A percentile compares a stretch with the other conserved stretches of the same genome.
These are phyloP conservation scores for Holacanthus passer DNA, from an alignment of 2,113 vertebrate species.

Conservation along the genomic window DNA sequence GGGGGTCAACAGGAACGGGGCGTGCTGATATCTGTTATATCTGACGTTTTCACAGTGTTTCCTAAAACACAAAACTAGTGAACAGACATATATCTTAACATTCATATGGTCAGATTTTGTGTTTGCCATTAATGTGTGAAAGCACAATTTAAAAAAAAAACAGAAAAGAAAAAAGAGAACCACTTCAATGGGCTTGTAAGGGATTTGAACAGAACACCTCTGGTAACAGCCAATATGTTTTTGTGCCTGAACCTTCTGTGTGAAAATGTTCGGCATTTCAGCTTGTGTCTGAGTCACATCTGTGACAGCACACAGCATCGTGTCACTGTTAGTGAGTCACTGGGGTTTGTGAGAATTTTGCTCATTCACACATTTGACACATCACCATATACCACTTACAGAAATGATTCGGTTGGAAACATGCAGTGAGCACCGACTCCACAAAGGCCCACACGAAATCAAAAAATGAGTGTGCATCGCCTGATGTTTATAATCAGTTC, in stretches of 20 bases:
- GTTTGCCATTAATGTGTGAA: background rate
- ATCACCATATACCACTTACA: constrained; percentile 25
- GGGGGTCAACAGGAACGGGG: background rate
- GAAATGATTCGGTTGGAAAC: constrained; percentile 30
- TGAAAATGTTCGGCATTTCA: constrained; percentile 28
- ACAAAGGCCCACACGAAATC: background rate
- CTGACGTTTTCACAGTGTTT: background rate
- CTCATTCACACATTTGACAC: constrained; percentile 48
- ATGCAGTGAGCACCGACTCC: background rate
- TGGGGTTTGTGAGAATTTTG: constrained; percentile 39
- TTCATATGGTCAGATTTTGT: background rate
- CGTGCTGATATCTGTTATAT: background rate
- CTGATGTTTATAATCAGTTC: background rate
- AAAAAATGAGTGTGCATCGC: background rate
- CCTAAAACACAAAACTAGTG: background rate
- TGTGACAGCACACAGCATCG: constrained; percentile 57
- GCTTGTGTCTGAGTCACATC: constrained; percentile 70
- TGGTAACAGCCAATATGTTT: constrained; percentile 43
- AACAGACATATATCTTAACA: background rate
- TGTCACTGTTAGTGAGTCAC: constrained; percentile 70
- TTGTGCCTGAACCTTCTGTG: constrained; percentile 35
- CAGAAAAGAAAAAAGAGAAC: background rate
- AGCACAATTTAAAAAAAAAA: background rate
- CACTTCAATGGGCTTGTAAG: background rate
- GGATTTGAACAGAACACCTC: background rate